Evolutionary conservation across 2,113 vertebrate genomes (phyloP), one percentile per base, ranked within the genome.

Genomic region (Lycocorax pyrrhopterus): DNA sequence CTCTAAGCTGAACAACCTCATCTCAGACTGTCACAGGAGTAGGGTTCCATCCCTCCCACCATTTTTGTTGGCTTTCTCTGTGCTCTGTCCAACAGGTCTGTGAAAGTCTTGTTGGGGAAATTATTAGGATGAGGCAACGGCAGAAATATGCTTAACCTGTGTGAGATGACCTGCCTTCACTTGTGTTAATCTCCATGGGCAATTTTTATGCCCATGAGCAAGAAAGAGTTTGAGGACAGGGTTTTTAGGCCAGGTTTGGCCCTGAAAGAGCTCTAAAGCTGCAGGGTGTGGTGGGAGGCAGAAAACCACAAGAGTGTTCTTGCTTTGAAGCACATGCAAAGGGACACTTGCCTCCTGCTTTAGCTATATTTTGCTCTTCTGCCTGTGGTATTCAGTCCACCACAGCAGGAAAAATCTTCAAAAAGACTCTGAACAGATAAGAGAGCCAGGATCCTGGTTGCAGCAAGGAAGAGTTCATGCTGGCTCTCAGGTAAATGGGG

Each of bases 291-390:
- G 35, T 69, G 37, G 18, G 21, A 77, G 19, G n/a, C 22, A 32
- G 68, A 76, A 89, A 84, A 77, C 14, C 49, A 52, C 55, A 33
- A 21, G 17, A 83, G 80, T 18, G 22, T 6, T 76, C 44, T 76
- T 80, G 37, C 79, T 90, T 85, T 83, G 72, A 90, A 93, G 41
- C 25, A 41, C n/a, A 12, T 29, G 49, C 49, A 80, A 69, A 64
- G 37, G 41, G 69, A 14, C 30, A 52, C 35, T 79, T 75, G 33
- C 13, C 27, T 88, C 75, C 39, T 75, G n/a, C 32, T 67, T 68
- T 43, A 72, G 39, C 49, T 55, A 23, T 4, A 2, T 82, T 96
- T 64, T 83, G 21, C 59, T 72, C 4, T 72, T 93, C 79, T 76
- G 64, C 56, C 27, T 63, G 12, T 87, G 41, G 12, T 75, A 64